These are phyloP conservation scores for Erebia aethiops DNA, from an alignment of 2,888 invertebrate species.

Conservation along the genomic window DNA sequence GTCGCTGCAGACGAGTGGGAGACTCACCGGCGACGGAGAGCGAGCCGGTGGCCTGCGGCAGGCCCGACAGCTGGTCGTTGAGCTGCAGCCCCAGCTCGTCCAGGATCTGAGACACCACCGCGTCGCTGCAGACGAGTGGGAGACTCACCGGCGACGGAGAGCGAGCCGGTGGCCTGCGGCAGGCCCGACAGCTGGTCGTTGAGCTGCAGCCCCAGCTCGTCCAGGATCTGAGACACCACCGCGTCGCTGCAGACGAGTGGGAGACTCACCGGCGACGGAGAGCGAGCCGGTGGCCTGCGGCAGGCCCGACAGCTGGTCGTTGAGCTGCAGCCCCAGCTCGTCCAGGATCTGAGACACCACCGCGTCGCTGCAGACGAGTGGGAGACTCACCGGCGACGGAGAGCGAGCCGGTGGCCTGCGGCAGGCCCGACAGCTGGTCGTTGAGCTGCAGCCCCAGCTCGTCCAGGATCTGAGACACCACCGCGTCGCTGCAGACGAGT, in stretches of 20 bases:
- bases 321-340: constrained; percentile 97
- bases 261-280: constrained; percentile 73
- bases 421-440: constrained; percentile 95
- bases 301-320: constrained; percentile 94
- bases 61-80: constrained; percentile 94
- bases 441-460: constrained; percentile 97
- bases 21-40: constrained; percentile 76
- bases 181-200: constrained; percentile 95
- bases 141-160: constrained; percentile 76
- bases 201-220: constrained; percentile 98
- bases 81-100: constrained; percentile 98
- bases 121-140: too few species aligned
- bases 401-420: constrained; percentile 84
- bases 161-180: constrained; percentile 86
- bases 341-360: constrained; percentile 98
- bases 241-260: too few species aligned
- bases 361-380: too few species aligned
- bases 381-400: constrained; percentile 74
- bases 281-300: constrained; percentile 86
- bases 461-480: constrained; percentile 97
- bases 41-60: constrained; percentile 87
- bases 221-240: constrained; percentile 97
- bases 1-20: too few species aligned
- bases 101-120: constrained; percentile 96
- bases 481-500: too few species aligned